Evolutionary conservation across 2,888 invertebrate species (phyloP), one percentile per base, ranked within the genome.

Genomic region (Gastrophysa polygoni): DNA sequence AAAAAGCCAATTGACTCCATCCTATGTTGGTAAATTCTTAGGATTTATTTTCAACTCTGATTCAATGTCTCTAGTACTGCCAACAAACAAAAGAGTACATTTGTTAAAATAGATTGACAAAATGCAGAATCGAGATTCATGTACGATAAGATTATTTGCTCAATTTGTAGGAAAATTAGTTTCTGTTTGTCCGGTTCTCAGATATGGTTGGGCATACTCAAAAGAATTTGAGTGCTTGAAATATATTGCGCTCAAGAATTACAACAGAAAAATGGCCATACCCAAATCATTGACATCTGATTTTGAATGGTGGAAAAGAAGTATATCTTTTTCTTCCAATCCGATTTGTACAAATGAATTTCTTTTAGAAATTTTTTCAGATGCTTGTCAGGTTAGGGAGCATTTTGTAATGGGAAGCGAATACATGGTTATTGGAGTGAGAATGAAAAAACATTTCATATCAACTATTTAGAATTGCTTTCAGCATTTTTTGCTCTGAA

Each of bases 341-440:
- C 24, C 24, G 24, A 5, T 24, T 24, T 24, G 4, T 24, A 24
- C 24, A 24, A 24, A 24, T 24, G 7, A 24, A 1, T 70, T 64
- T 57, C 18, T 5, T 17, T 24, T 62, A n/a, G 70, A 68, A 61
- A 71, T 73, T 52, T 73, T 67, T 47, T 49, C 71, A 7, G 72
- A 73, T 56, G 68, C 71, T 14, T 72, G 6, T 61, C 66, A 7
- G 71, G 67, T 4, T 72, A 68, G 73, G 71, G 71, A 2, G 64
- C 64, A 1, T 32, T 20, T 51, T 68, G 66, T 52, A 46, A 57
- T 18, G 43, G 47, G 7, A 34, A 61, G 28, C 57, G 17, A 16
- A 59, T 64, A 14, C 34, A 57, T 20, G 70, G 72, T 0, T 55
- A 28, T 7, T 74, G 72, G 71, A 29, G 46, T 17, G 29, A 57